Evolutionary conservation across 2,113 vertebrate species (phyloP), one percentile per base, ranked within the genome.

Genomic region (Neolamprologus sp.): DNA sequence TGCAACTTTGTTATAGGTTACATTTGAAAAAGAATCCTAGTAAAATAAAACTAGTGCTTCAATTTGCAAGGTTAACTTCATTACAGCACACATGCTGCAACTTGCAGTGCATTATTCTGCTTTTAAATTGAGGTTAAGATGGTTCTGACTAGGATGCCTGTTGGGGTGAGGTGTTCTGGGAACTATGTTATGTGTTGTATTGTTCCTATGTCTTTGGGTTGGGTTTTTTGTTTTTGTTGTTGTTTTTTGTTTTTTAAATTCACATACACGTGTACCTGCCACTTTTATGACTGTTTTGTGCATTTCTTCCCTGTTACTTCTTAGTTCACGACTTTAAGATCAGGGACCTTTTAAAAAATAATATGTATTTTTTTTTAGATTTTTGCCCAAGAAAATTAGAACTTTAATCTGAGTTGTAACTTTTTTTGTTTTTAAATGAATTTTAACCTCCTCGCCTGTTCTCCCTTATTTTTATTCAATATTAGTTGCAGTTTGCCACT

Each of bases 161-260:
- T 37, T 65, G 33, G 31, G 4, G 33, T 37, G 60, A 65, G 10
- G 19, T 65, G 10, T n/a, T 65, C 60, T 35, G 28, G 10, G 10
- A 21, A 21, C 21, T 21, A 21, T 6, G 1, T 6, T 42, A 45
- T 45, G 37, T 73, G 37, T 42, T 26, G 8, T 73, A 26, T 45
- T 16, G 13, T 73, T 26, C 21, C 31, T 2, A n/a, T 63, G 60
- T 35, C 60, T 35, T 65, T 65, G 31, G 31, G 31, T 63, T 63
- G 28, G 9, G 2, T 0, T 33, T 33, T 6, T 42, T 16, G 4
- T 28, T 57, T 1, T 53, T 53, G 51, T 51, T 49, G 17, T 51
- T n/a, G 49, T 53, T 53, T 8, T n/a, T 55, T 55, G 11, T 55
- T 57, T 28, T 40, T 14, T 45, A 45, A 26, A 45, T 45, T 73